Conservation (phyloP, 2,113 vertebrate species). For the Balaeniceps rex region DNA sequence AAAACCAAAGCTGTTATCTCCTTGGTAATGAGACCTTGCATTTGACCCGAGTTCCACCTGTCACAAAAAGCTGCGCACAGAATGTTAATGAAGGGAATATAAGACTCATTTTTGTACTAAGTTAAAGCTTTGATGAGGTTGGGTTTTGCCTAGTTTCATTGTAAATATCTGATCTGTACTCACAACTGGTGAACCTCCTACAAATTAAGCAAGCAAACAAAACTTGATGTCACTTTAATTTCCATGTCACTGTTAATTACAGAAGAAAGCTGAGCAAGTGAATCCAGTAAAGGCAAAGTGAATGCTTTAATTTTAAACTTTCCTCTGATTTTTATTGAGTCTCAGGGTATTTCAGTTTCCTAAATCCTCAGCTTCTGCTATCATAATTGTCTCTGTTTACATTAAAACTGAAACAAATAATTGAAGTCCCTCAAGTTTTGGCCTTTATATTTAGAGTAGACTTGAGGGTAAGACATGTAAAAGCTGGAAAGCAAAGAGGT, state of each 20-base stretch:
- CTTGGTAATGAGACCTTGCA: constrained; percentile 11
- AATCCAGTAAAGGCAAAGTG: background rate
- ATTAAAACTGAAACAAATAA: background rate
- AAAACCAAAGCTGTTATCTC: constrained; percentile 4
- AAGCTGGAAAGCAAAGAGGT: background rate
- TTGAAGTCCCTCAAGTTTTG: background rate
- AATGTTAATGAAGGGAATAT: background rate
- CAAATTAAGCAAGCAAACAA: background rate
- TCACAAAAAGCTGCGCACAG: background rate
- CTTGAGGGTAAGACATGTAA: background rate
- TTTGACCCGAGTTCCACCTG: constrained; percentile 14
- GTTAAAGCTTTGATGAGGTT: background rate
- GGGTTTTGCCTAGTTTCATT: background rate
- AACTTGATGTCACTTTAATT: background rate
- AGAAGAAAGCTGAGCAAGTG: background rate
- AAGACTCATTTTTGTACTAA: background rate
- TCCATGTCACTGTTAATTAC: background rate
- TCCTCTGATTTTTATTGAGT: background rate
- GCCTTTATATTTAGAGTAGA: background rate
- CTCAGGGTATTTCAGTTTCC: background rate
- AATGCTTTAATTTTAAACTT: background rate
- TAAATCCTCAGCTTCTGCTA: background rate
- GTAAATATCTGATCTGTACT: background rate
- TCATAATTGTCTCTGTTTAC: background rate
- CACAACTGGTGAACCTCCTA: background rate